Base-by-base conservation (phyloP, 23 tunicate species). In the Corella eumyota region DNA sequence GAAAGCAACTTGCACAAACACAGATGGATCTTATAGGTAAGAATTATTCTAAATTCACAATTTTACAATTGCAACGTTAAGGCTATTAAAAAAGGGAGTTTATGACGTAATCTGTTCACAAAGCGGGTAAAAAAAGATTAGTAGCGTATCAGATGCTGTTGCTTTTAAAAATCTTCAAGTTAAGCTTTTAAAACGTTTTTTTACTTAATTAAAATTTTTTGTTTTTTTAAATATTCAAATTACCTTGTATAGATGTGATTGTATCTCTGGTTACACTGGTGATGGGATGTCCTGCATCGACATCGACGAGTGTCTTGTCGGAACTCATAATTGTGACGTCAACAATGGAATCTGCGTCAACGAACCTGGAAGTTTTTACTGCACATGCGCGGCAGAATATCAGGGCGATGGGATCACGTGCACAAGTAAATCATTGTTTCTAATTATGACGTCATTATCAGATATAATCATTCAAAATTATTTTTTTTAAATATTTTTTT, bases 21-120 rank as follows among this genome's bases (percentile, higher is more conserved):
- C 74, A 30, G 56, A 58, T 20, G 83, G 83, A 24, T 76, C 83
- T 17, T 76, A 67, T 61, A 53, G 50, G 83, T 76, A 66, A 24
- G 68, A 19, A 38, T 9, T 40, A 2, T 4, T 56, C 22, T 21
- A 48, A 48, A 3, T 21, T 15, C 15, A 15, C 15, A 9, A 11
- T 9, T 40, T 40, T 40, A 40, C 11, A 11, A 40, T 40, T 9
- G 13, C 11, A 3, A 54, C 30, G 23, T 54, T 25, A 54, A 54
- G 3, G 57, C 24, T 48, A 2, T 3, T 3, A 48, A 48, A 4
- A n/a, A n/a, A n/a, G n/a, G n/a, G n/a, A n/a, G n/a, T n/a, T n/a
- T n/a, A n/a, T n/a, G n/a, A n/a, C n/a, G n/a, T n/a, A n/a, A n/a
- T n/a, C n/a, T n/a, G n/a, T n/a, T n/a, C n/a, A n/a, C n/a, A n/a